Evolutionary conservation across 1,140 invertebrate species (phyloP).

Genomic region (Tetragnatha versicolor): DNA sequence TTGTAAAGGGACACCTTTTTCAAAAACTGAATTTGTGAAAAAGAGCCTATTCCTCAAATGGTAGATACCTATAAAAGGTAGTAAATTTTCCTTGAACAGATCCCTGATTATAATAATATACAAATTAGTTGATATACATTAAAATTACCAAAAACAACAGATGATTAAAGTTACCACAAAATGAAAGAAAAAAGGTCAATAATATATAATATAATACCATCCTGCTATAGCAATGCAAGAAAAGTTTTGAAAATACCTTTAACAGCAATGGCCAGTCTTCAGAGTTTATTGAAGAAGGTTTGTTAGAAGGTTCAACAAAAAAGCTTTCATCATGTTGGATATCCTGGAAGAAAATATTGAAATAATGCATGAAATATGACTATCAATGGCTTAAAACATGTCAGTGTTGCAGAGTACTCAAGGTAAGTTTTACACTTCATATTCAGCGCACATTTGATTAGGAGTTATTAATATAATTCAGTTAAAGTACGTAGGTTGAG

Average conservation of each 20-base stretch:
- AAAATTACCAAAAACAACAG: neutral
- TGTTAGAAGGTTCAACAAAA: neutral
- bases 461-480: neutral
- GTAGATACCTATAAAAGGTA: neutral
- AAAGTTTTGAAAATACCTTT: neutral
- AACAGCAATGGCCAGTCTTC: slow-evolving; percentile 34
- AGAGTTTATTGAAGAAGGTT: neutral
- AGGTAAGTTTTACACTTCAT: neutral
- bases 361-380: neutral
- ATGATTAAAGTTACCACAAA: neutral
- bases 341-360: slow-evolving; percentile 2
- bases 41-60: too few relatives aligned
- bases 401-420: neutral
- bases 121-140: neutral
- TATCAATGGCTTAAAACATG: neutral
- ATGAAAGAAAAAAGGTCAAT: neutral
- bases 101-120: neutral
- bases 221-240: neutral
- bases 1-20: too few relatives aligned
- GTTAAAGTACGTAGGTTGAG: neutral
- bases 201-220: neutral
- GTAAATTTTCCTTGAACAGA: neutral
- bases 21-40: too few relatives aligned
- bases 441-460: neutral
- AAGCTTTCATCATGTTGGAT: slow-evolving; percentile 18